Evolutionary conservation across 2,888 invertebrate species (phyloP), one percentile per base, ranked within the genome.

Genomic region (Osmoderma eremita): DNA sequence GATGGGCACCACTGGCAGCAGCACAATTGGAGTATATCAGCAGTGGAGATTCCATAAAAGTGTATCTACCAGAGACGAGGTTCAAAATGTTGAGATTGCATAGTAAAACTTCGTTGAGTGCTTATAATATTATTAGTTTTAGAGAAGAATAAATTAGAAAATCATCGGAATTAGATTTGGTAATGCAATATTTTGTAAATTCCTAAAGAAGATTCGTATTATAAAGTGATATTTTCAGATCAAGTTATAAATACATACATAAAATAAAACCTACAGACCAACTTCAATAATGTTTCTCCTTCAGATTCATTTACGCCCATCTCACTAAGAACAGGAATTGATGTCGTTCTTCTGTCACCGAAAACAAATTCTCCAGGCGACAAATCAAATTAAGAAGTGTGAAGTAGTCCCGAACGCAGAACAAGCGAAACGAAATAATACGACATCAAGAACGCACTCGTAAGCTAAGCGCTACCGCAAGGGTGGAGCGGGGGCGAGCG

Each of bases 321-420:
- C 3, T 5, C 30, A 4, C 13, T 61, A 48, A 24, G 39, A 24
- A 36, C 17, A 45, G 3, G 45, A 45, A 15, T 6, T 13, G 36
- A 17, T 61, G 18, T 42, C 48, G 45, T 15, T 61, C 45, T 36
- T 12, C 6, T 36, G 48, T 61, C 45, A 45, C 58, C 17, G n/a
- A 61, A 61, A 61, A 61, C 58, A 61, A 45, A 48, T 61, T 61
- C 45, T 61, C 30, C 48, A 4, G 30, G 15, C 58, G 30, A 61
- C 58, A 61, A 61, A 61, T 61, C 42, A 63, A 63, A 63, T 63
- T 51, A 63, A 50, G 39, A 63, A 51, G 50, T 50, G 63, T 51
- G 63, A 63, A 51, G 24, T 50, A 10, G 39, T 63, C 39, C 12
- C 15, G 38, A 50, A 63, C 49, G 22, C 50, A 48, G 49, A 48